A percentile compares a stretch with the other conserved stretches of the same genome.
These are phyloP conservation scores for Malacoctenus gilli DNA, from an alignment of 2,797 vertebrate species.

Conservation along the genomic window DNA sequence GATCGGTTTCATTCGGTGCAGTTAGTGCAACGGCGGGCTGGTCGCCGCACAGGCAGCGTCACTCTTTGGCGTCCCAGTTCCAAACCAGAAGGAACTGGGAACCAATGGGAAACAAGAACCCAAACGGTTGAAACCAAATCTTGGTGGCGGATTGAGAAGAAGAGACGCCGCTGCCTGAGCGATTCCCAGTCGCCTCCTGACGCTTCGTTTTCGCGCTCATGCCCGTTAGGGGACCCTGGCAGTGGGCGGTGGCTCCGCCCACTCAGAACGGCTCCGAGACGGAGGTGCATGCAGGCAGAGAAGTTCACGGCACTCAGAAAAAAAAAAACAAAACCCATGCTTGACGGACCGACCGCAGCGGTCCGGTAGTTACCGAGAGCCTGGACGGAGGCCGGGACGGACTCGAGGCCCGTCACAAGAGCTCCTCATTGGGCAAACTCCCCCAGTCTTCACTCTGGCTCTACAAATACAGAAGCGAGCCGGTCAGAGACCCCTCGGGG, in stretches of 20 bases:
- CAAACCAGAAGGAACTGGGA: no score
- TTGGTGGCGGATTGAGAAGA: no score
- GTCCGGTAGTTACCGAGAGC: constrained; percentile 90
- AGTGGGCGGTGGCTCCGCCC: constrained; percentile 25
- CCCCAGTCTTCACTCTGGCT: constrained; percentile 97
- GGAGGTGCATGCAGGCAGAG: constrained; percentile 56
- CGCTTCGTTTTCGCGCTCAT: constrained; percentile 31
- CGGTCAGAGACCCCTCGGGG: constrained; percentile 53
- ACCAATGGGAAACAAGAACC: no score
- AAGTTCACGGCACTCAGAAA: constrained; percentile 73
- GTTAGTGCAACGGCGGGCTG: constrained; percentile 31
- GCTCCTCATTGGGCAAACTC: constrained; percentile 93
- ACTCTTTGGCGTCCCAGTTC: no score
- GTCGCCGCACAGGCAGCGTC: constrained; percentile 47
- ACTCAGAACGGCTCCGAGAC: constrained; percentile 61
- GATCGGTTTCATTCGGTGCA: constrained; percentile 35
- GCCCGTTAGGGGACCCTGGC: constrained; percentile 17
- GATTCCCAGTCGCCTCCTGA: constrained; percentile 29
- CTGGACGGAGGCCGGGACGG: constrained; percentile 78
- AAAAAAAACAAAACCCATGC: constrained; percentile 86
- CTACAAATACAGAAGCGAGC: constrained; percentile 91
- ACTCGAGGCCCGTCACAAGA: constrained; percentile 88
- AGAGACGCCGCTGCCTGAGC: constrained; percentile 34
- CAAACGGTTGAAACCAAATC: background rate
- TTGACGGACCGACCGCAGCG: constrained; percentile 79